These are phyloP conservation scores for Caradrina kadenii DNA, from an alignment of 2,888 invertebrate genomes.

Conservation along the genomic window DNA sequence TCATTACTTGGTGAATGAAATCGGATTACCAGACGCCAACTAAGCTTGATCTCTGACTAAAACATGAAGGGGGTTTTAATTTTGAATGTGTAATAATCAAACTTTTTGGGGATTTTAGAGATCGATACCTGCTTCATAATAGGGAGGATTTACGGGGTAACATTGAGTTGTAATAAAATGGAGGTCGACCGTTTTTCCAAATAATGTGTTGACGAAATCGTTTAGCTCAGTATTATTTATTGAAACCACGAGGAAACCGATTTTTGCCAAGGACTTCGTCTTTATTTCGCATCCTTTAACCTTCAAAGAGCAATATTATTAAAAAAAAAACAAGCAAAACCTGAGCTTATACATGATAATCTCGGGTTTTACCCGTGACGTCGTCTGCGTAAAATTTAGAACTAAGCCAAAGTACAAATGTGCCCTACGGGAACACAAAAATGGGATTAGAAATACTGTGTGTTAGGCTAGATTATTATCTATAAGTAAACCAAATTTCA, in stretches of 20 bases:
- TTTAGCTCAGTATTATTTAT: not conserved
- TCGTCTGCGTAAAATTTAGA: too few relatives aligned
- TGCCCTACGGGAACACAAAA: too few relatives aligned
- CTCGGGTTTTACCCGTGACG: too few relatives aligned
- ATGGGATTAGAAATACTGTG: too few relatives aligned
- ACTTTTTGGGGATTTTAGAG: conserved; percentile 53
- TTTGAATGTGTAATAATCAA: conserved; percentile 72
- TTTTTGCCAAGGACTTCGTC: not conserved
- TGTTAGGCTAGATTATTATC: too few relatives aligned
- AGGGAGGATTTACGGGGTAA: conserved; percentile 44
- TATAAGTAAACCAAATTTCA: too few relatives aligned
- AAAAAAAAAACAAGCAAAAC: too few relatives aligned
- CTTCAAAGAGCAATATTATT: too few relatives aligned
- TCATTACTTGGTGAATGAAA: conserved; percentile 87
- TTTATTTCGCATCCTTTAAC: too few relatives aligned
- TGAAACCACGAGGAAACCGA: not conserved
- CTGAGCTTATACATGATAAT: too few relatives aligned
- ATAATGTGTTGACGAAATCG: not conserved
- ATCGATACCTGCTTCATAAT: conserved; percentile 49
- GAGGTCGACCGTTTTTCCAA: not conserved
- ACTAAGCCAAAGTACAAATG: too few relatives aligned
- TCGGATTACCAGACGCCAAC: conserved; percentile 83
- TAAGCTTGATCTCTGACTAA: conserved; percentile 81
- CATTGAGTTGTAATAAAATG: conserved; percentile 7
- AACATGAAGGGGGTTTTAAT: conserved; percentile 77